phyloP scores from a whole-genome alignment of 2,113 vertebrate genomes.

The Vulpes vulpes region DNA sequence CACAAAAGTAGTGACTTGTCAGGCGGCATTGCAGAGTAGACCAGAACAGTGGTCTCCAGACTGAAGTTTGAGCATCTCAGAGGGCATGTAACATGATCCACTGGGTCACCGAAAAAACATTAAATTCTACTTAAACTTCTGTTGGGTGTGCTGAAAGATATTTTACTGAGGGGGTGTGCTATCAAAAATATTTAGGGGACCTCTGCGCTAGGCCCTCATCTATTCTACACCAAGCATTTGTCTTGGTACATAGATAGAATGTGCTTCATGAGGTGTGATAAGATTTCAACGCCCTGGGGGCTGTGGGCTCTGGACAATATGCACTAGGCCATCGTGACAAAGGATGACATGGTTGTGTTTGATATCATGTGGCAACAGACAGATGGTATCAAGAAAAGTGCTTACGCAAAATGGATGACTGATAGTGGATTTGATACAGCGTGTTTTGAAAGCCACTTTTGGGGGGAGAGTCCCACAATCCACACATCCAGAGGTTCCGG shows the following conservation, averaged over 20 bases:
- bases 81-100: background rate
- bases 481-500: background rate
- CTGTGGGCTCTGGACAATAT: background rate
- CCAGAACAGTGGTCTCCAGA: background rate
- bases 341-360: background rate
- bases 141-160: background rate
- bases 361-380: background rate
- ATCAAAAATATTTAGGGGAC: background rate
- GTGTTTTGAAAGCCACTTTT: background rate
- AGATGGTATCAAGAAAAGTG: background rate
- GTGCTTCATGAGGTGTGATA: background rate
- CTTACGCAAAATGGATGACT: background rate
- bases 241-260: background rate
- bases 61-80: background rate
- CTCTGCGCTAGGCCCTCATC: background rate
- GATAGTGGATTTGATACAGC: background rate
- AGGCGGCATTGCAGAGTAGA: background rate
- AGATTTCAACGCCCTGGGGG: background rate
- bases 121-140: conserved; percentile 28
- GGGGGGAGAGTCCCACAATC: background rate
- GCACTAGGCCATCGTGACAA: background rate
- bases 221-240: background rate
- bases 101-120: background rate
- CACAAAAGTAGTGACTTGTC: background rate
- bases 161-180: background rate